Evolutionary conservation across 1,140 invertebrate species (phyloP), one percentile per base, ranked within the genome.

Genomic region (Drosophila athabasca): DNA sequence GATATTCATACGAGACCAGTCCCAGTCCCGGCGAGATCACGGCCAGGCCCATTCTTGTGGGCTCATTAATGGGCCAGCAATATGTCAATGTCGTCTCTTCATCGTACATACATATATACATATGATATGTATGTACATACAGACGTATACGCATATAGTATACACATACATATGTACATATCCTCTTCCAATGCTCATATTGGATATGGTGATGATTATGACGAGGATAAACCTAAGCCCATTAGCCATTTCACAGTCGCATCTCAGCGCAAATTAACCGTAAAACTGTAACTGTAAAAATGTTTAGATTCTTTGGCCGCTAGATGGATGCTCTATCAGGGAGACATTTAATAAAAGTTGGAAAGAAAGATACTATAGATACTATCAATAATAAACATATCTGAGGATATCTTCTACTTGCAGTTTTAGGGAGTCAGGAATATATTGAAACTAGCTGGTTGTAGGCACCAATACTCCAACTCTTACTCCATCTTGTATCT

Each of bases 11-110:
- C 35, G 35, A 35, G 31, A 35, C 9, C 49, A 31, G 11, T 9
- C 11, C 11, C 50, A 44, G 39, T 22, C 24, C 17, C 22, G 24
- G 58, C 17, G n/a, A 17, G 45, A 26, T 17, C 51, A 13, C 24
- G 52, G 29, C 19, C 61, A 17, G 13, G 26, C 13, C 52, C 43
- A 57, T 35, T 41, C 62, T 68, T 24, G 45, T 64, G 60, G 60
- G 43, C 82, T 87, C 82, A 87, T 85, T 85, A 87, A 87, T 85
- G 62, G 82, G 26, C 60, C 46, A 66, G 60, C 78, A 87, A 85
- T 85, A 87, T 85, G 82, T 87, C 81, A 85, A 85, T 87, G 81
- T 85, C 81, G 78, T 50, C 58, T 66, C 45, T 53, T 6, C 35
- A 11, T 58, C 52, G 65, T 46, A 69, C 61, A 61, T 41, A 61